Conservation (phyloP, 2,888 invertebrate species). For the Sarcophaga caerulescens region DNA sequence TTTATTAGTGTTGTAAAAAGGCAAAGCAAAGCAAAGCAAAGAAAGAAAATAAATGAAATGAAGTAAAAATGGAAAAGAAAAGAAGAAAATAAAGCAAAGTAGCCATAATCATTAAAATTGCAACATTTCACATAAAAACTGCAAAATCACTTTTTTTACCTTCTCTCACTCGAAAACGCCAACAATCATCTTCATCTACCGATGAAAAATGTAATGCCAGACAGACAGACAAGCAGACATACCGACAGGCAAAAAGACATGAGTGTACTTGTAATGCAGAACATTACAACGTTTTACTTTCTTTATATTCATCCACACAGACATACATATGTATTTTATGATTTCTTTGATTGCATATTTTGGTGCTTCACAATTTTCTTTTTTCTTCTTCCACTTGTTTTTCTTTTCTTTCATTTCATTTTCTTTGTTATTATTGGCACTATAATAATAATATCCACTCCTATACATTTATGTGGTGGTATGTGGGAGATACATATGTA, state of each 20-base stretch:
- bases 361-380: background rate
- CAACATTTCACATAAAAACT: conserved; percentile 44
- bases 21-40: background rate
- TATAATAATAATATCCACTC: conserved; percentile 23
- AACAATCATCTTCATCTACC: background rate
- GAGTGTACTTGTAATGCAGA: background rate
- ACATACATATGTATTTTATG: conserved; percentile 3
- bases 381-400: background rate
- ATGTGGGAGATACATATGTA: background rate
- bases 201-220: background rate
- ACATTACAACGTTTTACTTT: background rate
- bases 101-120: conserved; percentile 53
- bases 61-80: background rate
- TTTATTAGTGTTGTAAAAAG: conserved; percentile 41
- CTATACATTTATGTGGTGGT: background rate
- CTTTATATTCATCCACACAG: background rate
- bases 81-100: conserved; percentile 5
- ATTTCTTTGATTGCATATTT: conserved; percentile 19
- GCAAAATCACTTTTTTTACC: conserved; percentile 45
- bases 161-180: background rate
- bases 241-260: background rate
- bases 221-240: background rate
- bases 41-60: background rate
- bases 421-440: conserved; percentile 33
- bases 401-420: background rate